These are phyloP conservation scores for Acropora yongei DNA, from an alignment of 64 coral and sea anemone species.

Conservation along the genomic window DNA sequence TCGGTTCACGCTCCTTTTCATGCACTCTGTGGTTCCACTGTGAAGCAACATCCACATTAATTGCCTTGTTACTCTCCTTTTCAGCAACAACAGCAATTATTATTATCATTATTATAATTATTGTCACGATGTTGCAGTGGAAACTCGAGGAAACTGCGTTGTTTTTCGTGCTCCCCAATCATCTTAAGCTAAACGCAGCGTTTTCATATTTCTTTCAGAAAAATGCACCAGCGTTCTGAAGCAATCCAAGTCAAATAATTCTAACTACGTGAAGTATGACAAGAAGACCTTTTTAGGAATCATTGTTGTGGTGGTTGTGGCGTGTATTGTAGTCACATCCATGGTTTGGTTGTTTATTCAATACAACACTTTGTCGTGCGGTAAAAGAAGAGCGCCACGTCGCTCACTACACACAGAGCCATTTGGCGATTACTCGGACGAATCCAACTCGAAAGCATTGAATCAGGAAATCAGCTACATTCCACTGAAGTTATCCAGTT, in stretches of 20 bases:
- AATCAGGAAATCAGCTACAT: conserved; percentile 79
- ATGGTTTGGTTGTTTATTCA: conserved; percentile 90
- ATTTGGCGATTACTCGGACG: conserved; percentile 47
- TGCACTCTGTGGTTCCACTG: too few relatives aligned
- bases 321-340: conserved; percentile 80
- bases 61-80: too few relatives aligned
- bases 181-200: background rate
- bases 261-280: conserved; percentile 62
- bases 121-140: too few relatives aligned
- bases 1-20: too few relatives aligned
- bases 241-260: background rate
- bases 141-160: too few relatives aligned
- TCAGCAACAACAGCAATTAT: too few relatives aligned
- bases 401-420: conserved; percentile 4
- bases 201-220: conserved; percentile 5
- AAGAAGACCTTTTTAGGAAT: conserved; percentile 90
- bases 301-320: conserved; percentile 84
- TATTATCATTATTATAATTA: too few relatives aligned
- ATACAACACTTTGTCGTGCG: conserved; percentile 57
- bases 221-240: background rate
- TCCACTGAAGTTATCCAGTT: conserved; percentile 84
- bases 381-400: conserved; percentile 40
- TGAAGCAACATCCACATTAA: too few relatives aligned
- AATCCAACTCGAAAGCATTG: conserved; percentile 32
- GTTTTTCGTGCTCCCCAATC: background rate